Base-by-base conservation (phyloP, 1,140 invertebrate genomes). In the Brachionus rotundiformis region DNA sequence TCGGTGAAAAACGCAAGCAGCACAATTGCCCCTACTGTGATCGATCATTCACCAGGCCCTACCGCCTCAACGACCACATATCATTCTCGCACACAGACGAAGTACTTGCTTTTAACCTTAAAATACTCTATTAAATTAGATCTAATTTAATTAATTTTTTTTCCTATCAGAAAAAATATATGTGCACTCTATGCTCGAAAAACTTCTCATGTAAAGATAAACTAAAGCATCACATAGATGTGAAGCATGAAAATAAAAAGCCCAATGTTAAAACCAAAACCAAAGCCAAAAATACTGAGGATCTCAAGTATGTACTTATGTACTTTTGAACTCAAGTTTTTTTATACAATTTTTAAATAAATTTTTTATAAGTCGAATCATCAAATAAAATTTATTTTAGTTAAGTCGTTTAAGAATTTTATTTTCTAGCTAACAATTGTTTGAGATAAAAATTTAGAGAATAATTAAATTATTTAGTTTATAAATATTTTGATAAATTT, bases 151-250 rank as follows among this genome's bases (percentile, higher is more conserved):
- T 49, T 49, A 49, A 39, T 44, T 4, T 75, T 79, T 79, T 59
- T 33, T 36, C 8, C 31, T 19, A 39, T 10, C 23, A 79, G 76
- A 54, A 41, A 79, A 79, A 79, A 79, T 79, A 79, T 39, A 79
- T 79, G 76, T 79, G 76, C 29, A 27, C 44, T 27, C 7, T 31
- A 61, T 79, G 76, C 31, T 79, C 76, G 47, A 79, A 79, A 59
- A 79, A 79, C 59, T 79, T 79, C 7, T 79, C 76, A 27, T 79
- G 76, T 39, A 79, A 79, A 79, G 76, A 79, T 79, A 79, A 79
- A 16, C 47, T 79, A 11, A 79, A 79, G 6, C 76, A 79, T 79
- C 76, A 79, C 31, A 63, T 79, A 13, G 76, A 79, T n/a, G 76
- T 79, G 19, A 79, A 79, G 25, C 76, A 79, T 59, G 76, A 79